These are phyloP conservation scores for Coronaproctus castanopsis DNA, from an alignment of 2,888 invertebrate species.

Conservation along the genomic window DNA sequence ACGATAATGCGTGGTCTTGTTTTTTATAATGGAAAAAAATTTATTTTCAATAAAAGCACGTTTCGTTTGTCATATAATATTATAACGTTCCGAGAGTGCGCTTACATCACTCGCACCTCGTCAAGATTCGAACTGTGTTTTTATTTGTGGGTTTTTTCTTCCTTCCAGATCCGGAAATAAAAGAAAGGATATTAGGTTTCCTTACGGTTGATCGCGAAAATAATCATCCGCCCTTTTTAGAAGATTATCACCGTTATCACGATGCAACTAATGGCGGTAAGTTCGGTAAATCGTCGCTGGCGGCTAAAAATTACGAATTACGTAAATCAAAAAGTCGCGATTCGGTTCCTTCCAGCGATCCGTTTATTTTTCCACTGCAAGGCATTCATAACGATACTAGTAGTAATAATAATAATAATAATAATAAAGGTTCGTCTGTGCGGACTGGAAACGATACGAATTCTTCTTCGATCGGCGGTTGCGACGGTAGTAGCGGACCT, in stretches of 20 bases:
- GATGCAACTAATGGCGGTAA: not conserved
- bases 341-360: not conserved
- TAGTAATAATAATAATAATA: not conserved
- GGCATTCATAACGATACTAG: constrained; percentile 1
- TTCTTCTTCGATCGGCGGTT: not conserved
- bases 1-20: no score
- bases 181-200: constrained; percentile 34
- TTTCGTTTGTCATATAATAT: no score
- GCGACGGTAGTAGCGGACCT: constrained; percentile 17
- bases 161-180: constrained; percentile 61
- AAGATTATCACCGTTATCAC: not conserved
- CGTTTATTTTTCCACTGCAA: constrained; percentile 7
- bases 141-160: no score
- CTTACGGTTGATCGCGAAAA: constrained; percentile 19
- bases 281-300: constrained; percentile 13
- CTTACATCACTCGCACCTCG: no score
- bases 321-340: not conserved
- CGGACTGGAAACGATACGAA: not conserved
- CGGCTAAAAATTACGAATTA: not conserved
- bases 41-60: no score
- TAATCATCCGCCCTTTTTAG: not conserved
- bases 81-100: no score
- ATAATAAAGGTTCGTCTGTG: not conserved
- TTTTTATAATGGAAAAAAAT: no score
- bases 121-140: no score